These are phyloP conservation scores for Neopipo cinnamomea DNA, from an alignment of 2,113 vertebrate genomes.

Conservation along the genomic window DNA sequence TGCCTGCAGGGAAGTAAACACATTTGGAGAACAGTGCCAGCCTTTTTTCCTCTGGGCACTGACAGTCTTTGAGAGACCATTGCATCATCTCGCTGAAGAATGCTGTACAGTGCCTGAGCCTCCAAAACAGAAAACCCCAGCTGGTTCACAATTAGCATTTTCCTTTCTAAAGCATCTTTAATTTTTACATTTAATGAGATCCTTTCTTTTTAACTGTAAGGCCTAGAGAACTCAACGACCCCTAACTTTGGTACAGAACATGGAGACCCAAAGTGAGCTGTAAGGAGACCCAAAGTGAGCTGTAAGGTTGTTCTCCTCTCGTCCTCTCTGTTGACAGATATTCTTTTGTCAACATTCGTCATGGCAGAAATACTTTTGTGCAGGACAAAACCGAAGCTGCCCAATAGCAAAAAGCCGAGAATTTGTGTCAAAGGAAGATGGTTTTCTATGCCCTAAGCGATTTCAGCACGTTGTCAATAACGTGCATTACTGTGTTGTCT, in stretches of 20 bases:
- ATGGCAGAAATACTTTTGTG: not conserved
- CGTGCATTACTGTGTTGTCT: not conserved
- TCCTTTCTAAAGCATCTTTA: conserved; percentile 8
- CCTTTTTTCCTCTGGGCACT: conserved; percentile 39
- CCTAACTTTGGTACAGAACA: not conserved
- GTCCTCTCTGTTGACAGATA: accelerated
- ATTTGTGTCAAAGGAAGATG: not conserved
- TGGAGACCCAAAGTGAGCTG: not conserved
- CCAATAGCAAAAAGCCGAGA: not conserved
- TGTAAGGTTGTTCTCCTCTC: not conserved
- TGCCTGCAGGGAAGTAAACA: conserved; percentile 57
- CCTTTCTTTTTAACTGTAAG: not conserved
- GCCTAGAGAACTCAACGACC: not conserved
- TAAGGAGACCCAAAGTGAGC: not conserved
- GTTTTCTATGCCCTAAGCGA: not conserved
- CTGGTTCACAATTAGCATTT: conserved; percentile 37
- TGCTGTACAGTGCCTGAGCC: conserved; percentile 22
- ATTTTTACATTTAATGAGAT: conserved; percentile 26
- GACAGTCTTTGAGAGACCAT: conserved; percentile 31
- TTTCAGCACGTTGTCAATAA: not conserved
- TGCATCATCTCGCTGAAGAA: conserved; percentile 56
- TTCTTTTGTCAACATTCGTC: not conserved
- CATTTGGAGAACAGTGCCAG: conserved; percentile 61
- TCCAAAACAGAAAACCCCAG: conserved; percentile 15
- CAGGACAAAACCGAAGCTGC: not conserved